Base-by-base conservation (phyloP, 2,113 vertebrate species). In the Lagopus leucura region DNA sequence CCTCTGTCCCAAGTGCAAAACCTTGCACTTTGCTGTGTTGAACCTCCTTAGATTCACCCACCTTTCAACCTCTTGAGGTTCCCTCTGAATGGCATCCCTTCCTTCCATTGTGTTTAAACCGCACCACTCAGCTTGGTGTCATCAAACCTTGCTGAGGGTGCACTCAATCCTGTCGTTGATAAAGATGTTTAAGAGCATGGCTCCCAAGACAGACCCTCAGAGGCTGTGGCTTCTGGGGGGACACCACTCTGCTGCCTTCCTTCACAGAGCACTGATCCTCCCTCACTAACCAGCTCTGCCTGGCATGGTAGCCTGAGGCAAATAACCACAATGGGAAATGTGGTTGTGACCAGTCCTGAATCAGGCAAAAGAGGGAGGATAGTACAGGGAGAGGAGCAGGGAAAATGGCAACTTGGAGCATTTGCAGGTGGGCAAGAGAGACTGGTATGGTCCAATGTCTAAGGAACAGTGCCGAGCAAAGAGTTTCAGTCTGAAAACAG, bases 141-240 rank as follows among this genome's bases (percentile, higher is more conserved):
- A 50, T 50, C 48, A 50, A 24, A 50, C 13, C 11, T 24, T 50
- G 48, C 21, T 50, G 11, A 50, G 22, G 22, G 22, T 50, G 48
- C 48, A 24, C 22, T 50, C 48, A 50, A 24, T 50, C 7, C 48
- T 22, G 11, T 50, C 48, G 13, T 8, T 50, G 48, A 50, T 24
- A 50, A 50, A 50, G 48, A 24, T 50, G 22, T 50, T 50, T 13
- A 50, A 50, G 48, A 50, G 11, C 48, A 50, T 6, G 12, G 48
- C 11, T 50, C 11, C 48, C 48, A 50, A 24, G 22, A 24, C 48
- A 50, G 48, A 50, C 34, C 63, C 2, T 1, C 0, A 38, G 79
- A 40, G 18, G 11, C 65, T 77, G 25, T 0, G 2, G 38, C 15
- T 81, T 1, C 0, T 0, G 0, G 45, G 2, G 18, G 15, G 3